Evolutionary conservation across 2,888 invertebrate genomes (phyloP), one percentile per base, ranked within the genome.

Genomic region (Uloborus plumipes): DNA sequence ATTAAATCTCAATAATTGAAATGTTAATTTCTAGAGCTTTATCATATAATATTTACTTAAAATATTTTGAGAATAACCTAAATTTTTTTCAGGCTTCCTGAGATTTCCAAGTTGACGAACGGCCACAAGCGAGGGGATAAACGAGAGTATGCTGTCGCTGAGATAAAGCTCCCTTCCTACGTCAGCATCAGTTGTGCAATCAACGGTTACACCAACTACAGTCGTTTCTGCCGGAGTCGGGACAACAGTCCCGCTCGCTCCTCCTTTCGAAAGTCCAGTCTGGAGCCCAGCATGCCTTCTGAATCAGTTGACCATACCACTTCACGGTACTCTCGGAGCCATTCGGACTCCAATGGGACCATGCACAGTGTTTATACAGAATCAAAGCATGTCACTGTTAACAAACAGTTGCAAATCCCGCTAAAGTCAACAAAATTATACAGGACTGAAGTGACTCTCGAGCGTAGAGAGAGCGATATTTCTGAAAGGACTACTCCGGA

Each of bases 111-210:
- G 3, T 16, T 67, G 1, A 22, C 66, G 3, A 80, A 80, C 47
- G 74, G 74, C 16, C 31, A 16, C 18, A 69, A 74, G 49, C 20
- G 50, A n/a, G 62, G 4, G 31, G 77, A 73, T 14, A 70, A 70
- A 49, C 51, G 53, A 51, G 78, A 78, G 70, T 84, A 69, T 50
- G 74, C 70, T 15, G 71, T 84, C 49, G 84, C 84, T 31, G 84
- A 84, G 26, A 84, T 84, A 31, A 84, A 84, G 31, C 84, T 84
- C 49, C 96, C 96, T 0, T 95, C 95, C 78, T 97, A 97, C 89
- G 90, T 97, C 76, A 95, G 94, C 87, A 90, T 97, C 84, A 95
- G 96, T 70, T 95, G 96, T 88, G 95, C 95, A 22, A 95, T 96
- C 71, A 95, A 94, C 90, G 96, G 96, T 4, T 97, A 97, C 88